These are phyloP conservation scores for Zonitis immaculata DNA, from an alignment of 2,888 invertebrate species.

Conservation along the genomic window DNA sequence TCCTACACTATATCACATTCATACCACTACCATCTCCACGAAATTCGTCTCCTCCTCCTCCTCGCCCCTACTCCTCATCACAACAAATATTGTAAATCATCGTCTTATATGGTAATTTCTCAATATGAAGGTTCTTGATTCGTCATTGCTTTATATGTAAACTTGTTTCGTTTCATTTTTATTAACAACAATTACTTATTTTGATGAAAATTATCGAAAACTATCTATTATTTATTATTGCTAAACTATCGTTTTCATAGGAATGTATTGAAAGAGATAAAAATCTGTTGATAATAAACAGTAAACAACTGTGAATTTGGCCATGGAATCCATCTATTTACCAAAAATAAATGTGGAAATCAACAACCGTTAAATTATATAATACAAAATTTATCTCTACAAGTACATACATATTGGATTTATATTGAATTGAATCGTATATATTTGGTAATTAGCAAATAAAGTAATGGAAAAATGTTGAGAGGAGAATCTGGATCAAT, in stretches of 20 bases:
- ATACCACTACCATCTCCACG: constrained; percentile 9
- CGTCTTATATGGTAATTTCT: constrained; percentile 40
- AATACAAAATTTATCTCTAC: not conserved
- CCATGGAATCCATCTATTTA: not conserved
- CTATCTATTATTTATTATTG: too few species aligned
- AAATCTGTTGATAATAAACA: not conserved
- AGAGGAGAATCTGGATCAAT: not conserved
- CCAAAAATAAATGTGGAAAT: not conserved
- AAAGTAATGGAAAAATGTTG: too few species aligned
- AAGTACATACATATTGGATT: too few species aligned
- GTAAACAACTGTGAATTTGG: not conserved
- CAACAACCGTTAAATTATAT: not conserved
- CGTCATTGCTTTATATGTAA: constrained; percentile 32
- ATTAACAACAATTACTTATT: too few species aligned
- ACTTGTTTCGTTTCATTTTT: not conserved
- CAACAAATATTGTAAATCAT: constrained; percentile 34
- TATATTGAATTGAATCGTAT: too few species aligned
- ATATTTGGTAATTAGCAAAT: too few species aligned
- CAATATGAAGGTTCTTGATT: constrained; percentile 31
- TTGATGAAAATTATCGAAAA: too few species aligned
- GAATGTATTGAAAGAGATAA: not conserved
- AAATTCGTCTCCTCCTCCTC: too few species aligned
- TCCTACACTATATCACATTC: not conserved
- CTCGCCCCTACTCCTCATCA: constrained; percentile 6
- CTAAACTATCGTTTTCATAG: not conserved